A percentile compares a stretch with the other conserved stretches of the same genome.
These are phyloP conservation scores for Umimayanthus kanabou DNA, from an alignment of 92 coral and sea anemone species.

Conservation along the genomic window DNA sequence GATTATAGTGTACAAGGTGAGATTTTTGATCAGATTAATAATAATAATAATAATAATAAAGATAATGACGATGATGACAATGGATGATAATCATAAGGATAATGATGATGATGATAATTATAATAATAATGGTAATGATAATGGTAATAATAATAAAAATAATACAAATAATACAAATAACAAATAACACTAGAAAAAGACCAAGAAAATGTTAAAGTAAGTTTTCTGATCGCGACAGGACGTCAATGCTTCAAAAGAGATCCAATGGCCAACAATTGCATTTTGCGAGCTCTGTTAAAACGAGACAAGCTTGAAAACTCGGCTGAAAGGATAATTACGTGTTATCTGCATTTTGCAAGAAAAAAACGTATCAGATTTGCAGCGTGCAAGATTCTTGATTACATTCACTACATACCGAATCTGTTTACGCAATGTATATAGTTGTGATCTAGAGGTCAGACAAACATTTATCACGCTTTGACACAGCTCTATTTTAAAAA, in stretches of 20 bases:
- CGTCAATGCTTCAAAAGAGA: background rate
- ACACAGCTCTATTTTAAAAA: background rate
- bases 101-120: too few species aligned
- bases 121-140: too few species aligned
- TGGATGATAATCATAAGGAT: too few species aligned
- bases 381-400: background rate
- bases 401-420: background rate
- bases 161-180: too few species aligned
- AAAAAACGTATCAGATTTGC: background rate
- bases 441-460: background rate
- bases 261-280: background rate
- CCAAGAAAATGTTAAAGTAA: too few species aligned
- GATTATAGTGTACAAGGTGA: slow-evolving; percentile 68
- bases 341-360: background rate
- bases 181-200: too few species aligned
- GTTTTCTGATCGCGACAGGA: background rate
- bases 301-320: background rate
- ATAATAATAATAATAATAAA: too few species aligned
- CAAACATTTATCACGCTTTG: background rate
- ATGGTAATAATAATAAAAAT: too few species aligned
- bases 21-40: background rate
- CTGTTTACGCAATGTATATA: background rate
- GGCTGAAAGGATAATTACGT: background rate
- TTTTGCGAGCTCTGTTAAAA: background rate
- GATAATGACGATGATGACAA: too few species aligned